Base-by-base conservation (phyloP, 2,797 vertebrate genomes). In the Cyclura pinguis region DNA sequence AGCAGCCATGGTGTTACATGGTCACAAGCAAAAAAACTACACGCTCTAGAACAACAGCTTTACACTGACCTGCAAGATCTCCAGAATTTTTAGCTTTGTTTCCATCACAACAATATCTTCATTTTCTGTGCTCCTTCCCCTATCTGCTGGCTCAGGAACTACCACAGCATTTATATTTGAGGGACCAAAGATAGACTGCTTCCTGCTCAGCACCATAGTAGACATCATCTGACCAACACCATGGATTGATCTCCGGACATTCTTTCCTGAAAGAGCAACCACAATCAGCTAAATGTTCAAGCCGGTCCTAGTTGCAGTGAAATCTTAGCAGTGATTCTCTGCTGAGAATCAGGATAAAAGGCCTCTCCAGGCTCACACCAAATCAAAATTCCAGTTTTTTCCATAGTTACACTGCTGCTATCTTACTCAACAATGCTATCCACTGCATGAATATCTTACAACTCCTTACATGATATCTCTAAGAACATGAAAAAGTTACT, bases 141-240 rank as follows among this genome's bases (percentile, higher is more conserved):
- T 97, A 89, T 97, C 96, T 90, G 98, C 97, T 0, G 96, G 97
- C 27, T 99, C 99, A 0, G 98, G 92, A 32, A 89, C 95, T 1
- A 97, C 93, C 0, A 96, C 96, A 0, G 96, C 2, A 10, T 96
- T 95, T 64, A 98, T 97, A 84, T 92, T 90, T 0, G 98, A 96
- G 4, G 94, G 0, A 7, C 97, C 97, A 78, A 99, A 98, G 92
- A 99, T 93, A 59, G 99, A 99, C 95, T 97, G 98, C 90, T 99
- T 99, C 90, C 98, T 98, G 97, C 96, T 99, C 91, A 99, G 98
- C 84, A 99, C 98, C 99, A 99, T 99, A 93, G 99, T 99, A 95
- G 99, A 98, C 98, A 99, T 99, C 95, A 99, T 99, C 96, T 99
- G 99, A 27, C 99, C 99, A 97, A 99, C 98, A 0, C 98, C 99